Base-by-base conservation (phyloP, 2,797 vertebrate genomes). In the Intellagama lesueurii region DNA sequence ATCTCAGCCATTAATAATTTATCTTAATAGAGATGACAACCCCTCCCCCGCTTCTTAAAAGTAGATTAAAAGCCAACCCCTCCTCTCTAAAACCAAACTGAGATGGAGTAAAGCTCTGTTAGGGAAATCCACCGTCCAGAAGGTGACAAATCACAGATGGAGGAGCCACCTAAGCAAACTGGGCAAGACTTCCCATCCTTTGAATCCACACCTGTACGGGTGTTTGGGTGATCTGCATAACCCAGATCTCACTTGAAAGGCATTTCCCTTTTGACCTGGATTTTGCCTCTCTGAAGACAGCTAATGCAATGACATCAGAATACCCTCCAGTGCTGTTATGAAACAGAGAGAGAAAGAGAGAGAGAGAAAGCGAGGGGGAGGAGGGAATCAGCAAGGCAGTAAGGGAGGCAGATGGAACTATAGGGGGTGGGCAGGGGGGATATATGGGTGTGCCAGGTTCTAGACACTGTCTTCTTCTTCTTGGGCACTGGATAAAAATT, bases 1-100 rank as follows among this genome's bases (percentile, higher is more conserved):
- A 89, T 92, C 93, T 86, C 70, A 82, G 90, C 92, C 90, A 92
- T 94, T 94, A 95, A 95, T 94, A 95, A 95, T 94, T 94, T 85
- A 96, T 93, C 92, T 91, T 90, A 94, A 92, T 84, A 87, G 83
- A 91, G 84, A 32, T 73, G 69, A 89, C 90, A 88, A 26, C 60
- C 60, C 60, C 78, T n/a, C 16, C 44, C 47, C 19, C 7, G 26
- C 86, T 82, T 86, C 72, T 69, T 47, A 35, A 47, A 24, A 73
- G 86, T 49, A 35, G 49, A 66, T 89, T 56, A 60, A 81, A 32
- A 22, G 9, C 64, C 28, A 88, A 89, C 17, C 79, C 77, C 78
- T 56, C 32, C 26, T n/a, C 47, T 4, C 2, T 56, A 60, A 49
- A 83, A 30, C 16, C 79, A 32, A 49, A 69, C 35, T 17, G 66